Conservation (phyloP, 2,888 invertebrate species). For the Thalpophila matura region DNA sequence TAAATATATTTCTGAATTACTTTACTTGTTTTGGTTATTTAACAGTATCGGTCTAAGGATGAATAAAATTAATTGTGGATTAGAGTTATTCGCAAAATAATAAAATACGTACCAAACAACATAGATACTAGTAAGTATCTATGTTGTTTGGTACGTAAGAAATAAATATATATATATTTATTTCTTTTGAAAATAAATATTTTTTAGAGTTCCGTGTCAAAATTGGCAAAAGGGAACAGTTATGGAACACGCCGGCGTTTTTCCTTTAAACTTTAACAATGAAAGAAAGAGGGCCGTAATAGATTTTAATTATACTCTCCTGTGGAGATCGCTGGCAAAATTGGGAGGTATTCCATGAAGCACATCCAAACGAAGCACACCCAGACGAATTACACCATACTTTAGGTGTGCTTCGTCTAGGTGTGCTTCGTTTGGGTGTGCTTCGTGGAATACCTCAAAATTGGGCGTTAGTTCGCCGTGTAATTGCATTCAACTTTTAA, state of each 20-base stretch:
- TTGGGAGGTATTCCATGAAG: no score
- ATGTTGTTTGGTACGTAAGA: no score
- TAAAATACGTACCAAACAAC: not conserved
- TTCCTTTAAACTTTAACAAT: not conserved
- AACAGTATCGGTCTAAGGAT: not conserved
- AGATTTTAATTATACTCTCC: conserved; percentile 42
- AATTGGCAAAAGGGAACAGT: not conserved
- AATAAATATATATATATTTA: no score
- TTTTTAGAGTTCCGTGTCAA: not conserved
- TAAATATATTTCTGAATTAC: conserved; percentile 14
- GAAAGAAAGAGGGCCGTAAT: conserved; percentile 20
- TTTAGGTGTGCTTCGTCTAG: no score
- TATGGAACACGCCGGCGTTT: not conserved
- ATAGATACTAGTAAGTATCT: no score
- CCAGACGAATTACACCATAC: no score
- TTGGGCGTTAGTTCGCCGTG: conserved; percentile 46
- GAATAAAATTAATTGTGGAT: not conserved
- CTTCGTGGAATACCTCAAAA: no score
- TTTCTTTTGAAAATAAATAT: not conserved
- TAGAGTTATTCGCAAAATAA: no score
- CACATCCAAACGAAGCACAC: no score
- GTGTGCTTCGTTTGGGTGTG: no score
- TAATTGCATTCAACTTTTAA: conserved; percentile 63
- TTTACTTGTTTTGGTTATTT: conserved; percentile 7
- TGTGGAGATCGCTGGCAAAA: conserved; percentile 36